Evolutionary conservation across 1,140 invertebrate species (phyloP), one percentile per base, ranked within the genome.

Genomic region (Limonius californicus): DNA sequence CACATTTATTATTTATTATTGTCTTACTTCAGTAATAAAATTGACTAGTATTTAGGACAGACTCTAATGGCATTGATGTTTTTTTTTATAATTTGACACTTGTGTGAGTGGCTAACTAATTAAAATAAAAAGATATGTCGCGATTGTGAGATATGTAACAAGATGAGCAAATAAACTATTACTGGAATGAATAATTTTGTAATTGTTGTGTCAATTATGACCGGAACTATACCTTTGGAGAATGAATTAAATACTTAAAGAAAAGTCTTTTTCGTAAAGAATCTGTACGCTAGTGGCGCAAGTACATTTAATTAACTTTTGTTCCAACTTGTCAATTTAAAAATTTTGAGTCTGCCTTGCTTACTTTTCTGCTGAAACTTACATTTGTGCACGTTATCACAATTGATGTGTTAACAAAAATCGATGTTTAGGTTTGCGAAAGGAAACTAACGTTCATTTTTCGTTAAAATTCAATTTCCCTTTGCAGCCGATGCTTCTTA

Each of bases 41-140:
- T 62, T 62, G 60, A 62, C 60, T 62, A 62, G 53, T 50, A 61
- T 32, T 61, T 30, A 62, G 60, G 60, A 62, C 60, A 62, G 60
- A 62, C 60, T 62, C 60, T 62, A 62, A 56, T 61, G 59, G 59
- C 53, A 12, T 62, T 20, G 50, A 61, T 43, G n/a, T 42, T 59
- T 54, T 12, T 43, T 19, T 59, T 23, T 14, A 30, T 21, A 54
- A 50, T 53, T 55, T 23, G 19, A 50, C 45, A 18, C 16, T 19
- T 11, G 8, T 19, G 16, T 19, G 45, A 50, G 42, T 15, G 42
- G 42, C 14, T 45, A 27, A 27, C 35, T 39, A 39, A 39, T 60
- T 54, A 14, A 45, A 19, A 30, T 42, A 18, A 50, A 56, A 57
- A 47, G 60, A 62, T 62, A 62, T 62, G 60, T 61, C 6, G n/a